Base-by-base conservation (phyloP, 1,140 invertebrate species). In the Drosophila murphyi region DNA sequence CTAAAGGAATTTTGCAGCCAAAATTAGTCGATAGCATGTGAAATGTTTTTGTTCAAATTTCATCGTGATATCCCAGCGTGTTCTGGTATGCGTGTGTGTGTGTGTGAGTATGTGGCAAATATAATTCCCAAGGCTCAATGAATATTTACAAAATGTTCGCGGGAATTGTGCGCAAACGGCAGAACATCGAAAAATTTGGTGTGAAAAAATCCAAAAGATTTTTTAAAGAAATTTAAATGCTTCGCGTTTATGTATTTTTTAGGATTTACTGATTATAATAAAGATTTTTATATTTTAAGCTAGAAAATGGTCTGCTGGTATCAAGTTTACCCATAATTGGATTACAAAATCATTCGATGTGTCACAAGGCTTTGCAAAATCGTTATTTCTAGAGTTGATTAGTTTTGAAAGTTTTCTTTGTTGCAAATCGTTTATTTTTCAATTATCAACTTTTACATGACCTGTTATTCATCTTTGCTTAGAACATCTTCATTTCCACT, bases 1-100 rank as follows among this genome's bases (percentile, higher is more conserved):
- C 43, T 8, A 20, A 3, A 54, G 45, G 55, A 76, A 86, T 82
- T 87, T 87, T 70, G 48, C 63, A 74, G 48, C 73, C 77, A 57
- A 80, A 89, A 88, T 89, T 82, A 89, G 83, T 83, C 61, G 70
- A 74, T 72, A 56, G 76, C 76, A 76, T 79, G 69, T 69, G 68
- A 88, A 59, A 62, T 76, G 69, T 82, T 69, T 68, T 70, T 45
- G 28, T 56, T 72, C 51, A 62, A 56, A 74, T 57, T 70, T 70
- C 34, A 51, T 55, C 28, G 3, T 32, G 28, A 5, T 60, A 31
- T 28, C 10, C 5, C 45, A 31, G 7, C 4, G 20, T 43, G 28
- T 12, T 12, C 29, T 47, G 34, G 45, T 50, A n/a, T 35, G 12
- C n/a, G 2, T 32, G 10, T 52, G 31, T 37, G n/a, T 41, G 4